Evolutionary conservation across 35 echinoderm and acorn worm genomes (phyloP).

Genomic region (Lytechinus pictus): DNA sequence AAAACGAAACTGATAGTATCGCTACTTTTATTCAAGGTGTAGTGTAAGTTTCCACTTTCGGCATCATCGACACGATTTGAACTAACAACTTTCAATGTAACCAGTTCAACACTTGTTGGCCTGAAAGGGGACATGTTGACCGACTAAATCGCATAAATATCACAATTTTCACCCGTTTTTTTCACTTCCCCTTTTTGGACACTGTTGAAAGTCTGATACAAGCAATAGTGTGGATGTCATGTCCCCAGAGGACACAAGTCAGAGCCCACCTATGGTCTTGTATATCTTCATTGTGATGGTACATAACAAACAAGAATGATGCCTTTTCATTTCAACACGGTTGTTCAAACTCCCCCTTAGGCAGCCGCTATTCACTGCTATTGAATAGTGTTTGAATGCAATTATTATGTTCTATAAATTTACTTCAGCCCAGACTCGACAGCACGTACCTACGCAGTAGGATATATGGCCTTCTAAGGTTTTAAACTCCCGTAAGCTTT

Average conservation of each 20-base stretch:
- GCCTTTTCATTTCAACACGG: not conserved
- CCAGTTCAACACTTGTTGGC: no score
- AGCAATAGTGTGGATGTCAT: not conserved
- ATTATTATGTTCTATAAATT: not conserved
- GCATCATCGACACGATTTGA: no score
- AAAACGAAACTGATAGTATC: no score
- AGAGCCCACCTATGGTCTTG: not conserved
- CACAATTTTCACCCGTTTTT: not conserved
- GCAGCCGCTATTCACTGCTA: not conserved
- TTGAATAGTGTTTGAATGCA: not conserved
- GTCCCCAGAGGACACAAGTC: not conserved
- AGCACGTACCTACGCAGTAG: not conserved
- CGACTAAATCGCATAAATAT: not conserved
- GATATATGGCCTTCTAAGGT: not conserved
- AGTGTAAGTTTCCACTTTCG: no score
- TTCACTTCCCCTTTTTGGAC: not conserved
- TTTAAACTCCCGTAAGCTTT: not conserved
- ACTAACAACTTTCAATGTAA: no score
- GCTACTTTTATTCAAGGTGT: no score
- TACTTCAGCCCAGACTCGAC: not conserved
- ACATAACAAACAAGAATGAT: constrained; percentile 19
- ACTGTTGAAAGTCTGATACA: not conserved
- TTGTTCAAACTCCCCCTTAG: not conserved
- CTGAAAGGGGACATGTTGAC: not conserved
- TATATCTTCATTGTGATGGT: not conserved